Conservation (phyloP, 2,797 vertebrate genomes). For the Sebastolobus alascanus region DNA sequence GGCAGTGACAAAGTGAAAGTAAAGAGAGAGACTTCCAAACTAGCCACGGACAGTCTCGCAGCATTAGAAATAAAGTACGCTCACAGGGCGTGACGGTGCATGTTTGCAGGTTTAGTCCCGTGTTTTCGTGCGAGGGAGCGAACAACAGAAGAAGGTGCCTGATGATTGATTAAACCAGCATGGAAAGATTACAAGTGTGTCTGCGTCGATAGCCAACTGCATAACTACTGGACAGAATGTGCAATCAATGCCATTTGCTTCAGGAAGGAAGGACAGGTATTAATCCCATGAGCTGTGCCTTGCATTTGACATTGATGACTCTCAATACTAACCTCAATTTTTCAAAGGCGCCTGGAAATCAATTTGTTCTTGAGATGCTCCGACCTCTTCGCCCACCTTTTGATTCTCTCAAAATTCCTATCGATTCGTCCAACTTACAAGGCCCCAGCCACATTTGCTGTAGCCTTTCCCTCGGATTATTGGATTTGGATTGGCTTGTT, state of each 20-base stretch:
- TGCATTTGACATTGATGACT: constrained; percentile 72
- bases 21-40: constrained; percentile 61
- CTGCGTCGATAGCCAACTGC: constrained; percentile 35
- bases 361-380: constrained; percentile 77
- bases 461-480: constrained; percentile 60
- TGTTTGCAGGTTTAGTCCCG: constrained; percentile 16
- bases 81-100: background rate
- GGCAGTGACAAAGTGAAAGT: constrained; percentile 72
- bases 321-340: constrained; percentile 77
- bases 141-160: background rate
- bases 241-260: constrained; percentile 62
- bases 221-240: constrained; percentile 39
- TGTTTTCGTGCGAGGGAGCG: background rate
- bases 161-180: constrained; percentile 47
- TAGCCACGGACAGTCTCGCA: constrained; percentile 18
- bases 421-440: constrained; percentile 72
- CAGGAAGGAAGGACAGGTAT: constrained; percentile 57
- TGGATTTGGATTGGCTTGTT: constrained; percentile 68
- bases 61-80: constrained; percentile 13
- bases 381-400: constrained; percentile 71
- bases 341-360: constrained; percentile 74
- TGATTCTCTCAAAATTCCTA: constrained; percentile 75
- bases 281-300: constrained; percentile 66
- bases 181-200: constrained; percentile 26
- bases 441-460: constrained; percentile 52